Evolutionary conservation across 2,888 invertebrate genomes (phyloP), one percentile per base, ranked within the genome.

Genomic region (Eurois occulta): DNA sequence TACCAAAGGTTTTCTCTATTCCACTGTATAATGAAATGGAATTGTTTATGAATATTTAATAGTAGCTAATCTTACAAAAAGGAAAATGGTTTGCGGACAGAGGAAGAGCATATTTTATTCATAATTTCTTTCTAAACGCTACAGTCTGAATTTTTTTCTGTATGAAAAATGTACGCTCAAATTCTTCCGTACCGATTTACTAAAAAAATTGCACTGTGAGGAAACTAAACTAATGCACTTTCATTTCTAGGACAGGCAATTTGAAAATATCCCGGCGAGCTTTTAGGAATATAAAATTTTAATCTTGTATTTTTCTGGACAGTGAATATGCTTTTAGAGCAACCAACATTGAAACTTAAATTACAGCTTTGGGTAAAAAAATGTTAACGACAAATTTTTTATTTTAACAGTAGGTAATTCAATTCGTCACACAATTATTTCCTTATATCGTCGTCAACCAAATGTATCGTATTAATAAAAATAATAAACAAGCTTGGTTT

Each of bases 1-100:
- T 81, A 76, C 71, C 32, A 64, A 64, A 76, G 74, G 72, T 66
- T 78, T 60, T 72, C 58, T 74, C 64, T 80, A 70, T 66, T 24
- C 67, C 68, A 21, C 73, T 73, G 75, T 75, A 69, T 84, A 85
- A 80, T 80, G 73, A 85, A 86, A 80, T 80, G 73, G 80, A 77
- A 85, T 83, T 84, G 83, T 83, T 74, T 78, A 78, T 84, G 83
- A 83, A 77, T 86, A 86, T 85, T 81, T 85, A 64, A 83, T 81
- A 64, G 43, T 58, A 72, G 71, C 85, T 81, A 85, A 83, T 83
- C 82, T 83, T 76, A 81, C 85, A 81, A 83, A 83, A 85, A 83
- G 81, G 76, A 81, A 80, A 81, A 81, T 85, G 84, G 72, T 68
- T 68, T 72, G 72, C 48, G 67, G 80, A 68, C 84, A 60, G 58